Conservation (phyloP, 2,113 vertebrate genomes). For the Indicator indicator region DNA sequence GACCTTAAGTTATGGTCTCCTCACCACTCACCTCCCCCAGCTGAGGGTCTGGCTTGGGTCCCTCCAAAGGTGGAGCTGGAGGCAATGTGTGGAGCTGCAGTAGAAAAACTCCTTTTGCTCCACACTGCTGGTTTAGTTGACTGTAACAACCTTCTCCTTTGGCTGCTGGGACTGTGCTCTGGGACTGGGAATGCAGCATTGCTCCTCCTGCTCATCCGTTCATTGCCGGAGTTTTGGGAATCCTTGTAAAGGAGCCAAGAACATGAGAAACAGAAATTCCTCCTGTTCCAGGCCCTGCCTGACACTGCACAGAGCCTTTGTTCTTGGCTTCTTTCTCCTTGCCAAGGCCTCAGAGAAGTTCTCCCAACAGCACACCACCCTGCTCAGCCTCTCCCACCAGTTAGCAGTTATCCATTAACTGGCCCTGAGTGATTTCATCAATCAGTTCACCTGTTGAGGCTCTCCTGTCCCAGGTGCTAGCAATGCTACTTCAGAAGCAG, state of each 20-base stretch:
- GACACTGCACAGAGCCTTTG: constrained; percentile 50
- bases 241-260: constrained; percentile 54
- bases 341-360: neutral
- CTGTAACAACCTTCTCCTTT: neutral
- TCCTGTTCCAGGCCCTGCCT: constrained; percentile 11
- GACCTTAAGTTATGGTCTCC: rapidly evolving
- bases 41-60: neutral
- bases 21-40: neutral
- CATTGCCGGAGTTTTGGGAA: constrained; percentile 33
- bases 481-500: neutral
- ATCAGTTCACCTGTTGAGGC: neutral
- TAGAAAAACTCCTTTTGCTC: neutral
- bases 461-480: neutral
- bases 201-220: neutral
- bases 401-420: constrained; percentile 14
- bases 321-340: constrained; percentile 37
- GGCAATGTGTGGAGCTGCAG: neutral
- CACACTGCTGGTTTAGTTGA: neutral
- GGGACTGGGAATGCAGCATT: neutral
- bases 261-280: constrained; percentile 42
- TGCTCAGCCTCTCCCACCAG: neutral
- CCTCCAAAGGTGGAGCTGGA: neutral
- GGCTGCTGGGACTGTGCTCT: neutral
- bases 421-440: neutral
- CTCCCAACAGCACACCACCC: neutral